phyloP scores from a whole-genome alignment of 2,797 vertebrate genomes.

The Bradypodion ventrale region DNA sequence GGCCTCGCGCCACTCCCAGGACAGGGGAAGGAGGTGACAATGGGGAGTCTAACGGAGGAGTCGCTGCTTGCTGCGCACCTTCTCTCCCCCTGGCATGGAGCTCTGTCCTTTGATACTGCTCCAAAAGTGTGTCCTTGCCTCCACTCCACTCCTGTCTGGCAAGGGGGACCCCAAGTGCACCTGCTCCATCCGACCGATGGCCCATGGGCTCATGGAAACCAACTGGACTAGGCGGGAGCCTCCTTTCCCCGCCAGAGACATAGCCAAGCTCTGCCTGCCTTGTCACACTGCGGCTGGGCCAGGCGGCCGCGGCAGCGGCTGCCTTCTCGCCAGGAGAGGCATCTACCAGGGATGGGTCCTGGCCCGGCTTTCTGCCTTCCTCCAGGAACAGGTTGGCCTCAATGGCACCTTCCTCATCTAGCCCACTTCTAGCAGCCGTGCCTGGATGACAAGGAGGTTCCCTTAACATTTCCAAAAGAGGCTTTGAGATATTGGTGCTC shows the following conservation, averaged over 20 bases:
- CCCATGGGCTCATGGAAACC: not conserved
- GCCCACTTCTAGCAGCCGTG: not conserved
- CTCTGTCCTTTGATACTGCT: constrained; percentile 25
- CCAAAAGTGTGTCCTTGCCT: constrained; percentile 13
- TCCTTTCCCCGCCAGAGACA: constrained; percentile 7
- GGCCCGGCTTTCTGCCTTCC: not conserved
- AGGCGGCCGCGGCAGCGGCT: no score
- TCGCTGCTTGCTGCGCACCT: not conserved
- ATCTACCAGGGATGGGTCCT: not conserved
- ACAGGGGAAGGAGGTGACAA: not conserved
- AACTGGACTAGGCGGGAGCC: constrained; percentile 25
- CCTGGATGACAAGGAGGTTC: not conserved
- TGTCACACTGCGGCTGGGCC: constrained; percentile 1
- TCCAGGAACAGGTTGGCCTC: constrained; percentile 8
- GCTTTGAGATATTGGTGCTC: constrained; percentile 24
- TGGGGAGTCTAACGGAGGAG: not conserved
- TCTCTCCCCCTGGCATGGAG: not conserved
- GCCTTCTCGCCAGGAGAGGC: not conserved
- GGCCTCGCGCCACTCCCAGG: not conserved
- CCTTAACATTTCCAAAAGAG: not conserved
- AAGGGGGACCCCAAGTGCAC: not conserved
- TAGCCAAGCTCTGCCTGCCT: not conserved
- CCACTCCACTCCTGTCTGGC: constrained; percentile 24
- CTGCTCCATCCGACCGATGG: not conserved
- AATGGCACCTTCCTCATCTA: not conserved